phyloP scores from a whole-genome alignment of 2,113 vertebrate species.

The Gobio gobio region DNA sequence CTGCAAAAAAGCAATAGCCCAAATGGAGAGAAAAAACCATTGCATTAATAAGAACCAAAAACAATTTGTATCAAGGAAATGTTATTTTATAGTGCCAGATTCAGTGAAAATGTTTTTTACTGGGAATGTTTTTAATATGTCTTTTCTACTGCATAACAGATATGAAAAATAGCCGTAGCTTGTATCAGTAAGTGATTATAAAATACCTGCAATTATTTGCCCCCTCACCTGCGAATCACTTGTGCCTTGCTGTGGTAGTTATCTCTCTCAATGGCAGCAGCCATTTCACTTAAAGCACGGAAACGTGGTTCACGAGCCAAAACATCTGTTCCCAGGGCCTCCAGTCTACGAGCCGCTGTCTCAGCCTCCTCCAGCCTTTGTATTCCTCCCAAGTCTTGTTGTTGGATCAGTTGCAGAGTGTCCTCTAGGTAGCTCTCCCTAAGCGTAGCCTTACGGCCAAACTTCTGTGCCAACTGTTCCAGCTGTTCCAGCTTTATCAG shows the following conservation, averaged over 20 bases:
- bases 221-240: slow-evolving; percentile 75
- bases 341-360: slow-evolving; percentile 79
- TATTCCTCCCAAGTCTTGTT: slow-evolving; percentile 70
- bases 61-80: background rate
- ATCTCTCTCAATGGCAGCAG: slow-evolving; percentile 75
- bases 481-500: slow-evolving; percentile 83
- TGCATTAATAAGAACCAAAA: no score
- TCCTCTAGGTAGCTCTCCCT: slow-evolving; percentile 84
- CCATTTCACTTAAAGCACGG: slow-evolving; percentile 78
- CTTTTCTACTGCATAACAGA: background rate
- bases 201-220: background rate
- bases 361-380: slow-evolving; percentile 72
- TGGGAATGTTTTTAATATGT: background rate
- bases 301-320: slow-evolving; percentile 84
- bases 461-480: slow-evolving; percentile 85
- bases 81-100: background rate
- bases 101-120: background rate
- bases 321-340: slow-evolving; percentile 82
- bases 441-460: slow-evolving; percentile 83
- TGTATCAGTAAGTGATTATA: background rate
- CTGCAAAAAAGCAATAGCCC: no score
- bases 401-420: slow-evolving; percentile 75
- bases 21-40: no score
- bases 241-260: slow-evolving; percentile 83
- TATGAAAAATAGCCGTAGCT: background rate